Conservation (phyloP, 2,888 invertebrate species). For the Lithophane socia region DNA sequence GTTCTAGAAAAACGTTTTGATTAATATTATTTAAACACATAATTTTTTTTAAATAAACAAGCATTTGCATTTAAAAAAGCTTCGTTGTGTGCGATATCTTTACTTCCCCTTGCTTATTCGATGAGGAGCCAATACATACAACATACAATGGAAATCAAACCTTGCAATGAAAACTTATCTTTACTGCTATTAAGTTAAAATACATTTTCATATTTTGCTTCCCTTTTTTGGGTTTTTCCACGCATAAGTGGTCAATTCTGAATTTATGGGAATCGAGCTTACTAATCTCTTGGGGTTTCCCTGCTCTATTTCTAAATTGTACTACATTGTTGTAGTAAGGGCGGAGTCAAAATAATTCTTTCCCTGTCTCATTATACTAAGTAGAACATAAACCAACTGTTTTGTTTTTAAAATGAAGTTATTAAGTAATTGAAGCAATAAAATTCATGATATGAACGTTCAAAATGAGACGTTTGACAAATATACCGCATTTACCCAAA, state of each 20-base stretch:
- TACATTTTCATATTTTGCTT: constrained; percentile 59
- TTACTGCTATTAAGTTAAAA: constrained; percentile 63
- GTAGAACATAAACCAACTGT: constrained; percentile 68
- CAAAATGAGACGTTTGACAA: constrained; percentile 82
- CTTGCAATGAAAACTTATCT: constrained; percentile 58
- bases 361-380: constrained; percentile 76
- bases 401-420: constrained; percentile 78
- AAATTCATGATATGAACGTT: constrained; percentile 78
- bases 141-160: constrained; percentile 17
- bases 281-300: constrained; percentile 78
- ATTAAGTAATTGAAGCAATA: constrained; percentile 84
- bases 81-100: constrained; percentile 4
- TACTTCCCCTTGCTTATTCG: constrained; percentile 74
- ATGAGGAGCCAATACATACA: constrained; percentile 58
- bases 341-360: constrained; percentile 75
- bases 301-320: constrained; percentile 82
- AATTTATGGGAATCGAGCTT: constrained; percentile 83
- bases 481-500: constrained; percentile 82
- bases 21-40: background rate
- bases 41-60: background rate
- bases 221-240: constrained; percentile 72
- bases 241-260: constrained; percentile 81
- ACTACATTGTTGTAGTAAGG: constrained; percentile 76
- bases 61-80: background rate
- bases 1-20: background rate